Evolutionary conservation across 2,888 invertebrate genomes (phyloP).

Genomic region (Epiblema foenella): DNA sequence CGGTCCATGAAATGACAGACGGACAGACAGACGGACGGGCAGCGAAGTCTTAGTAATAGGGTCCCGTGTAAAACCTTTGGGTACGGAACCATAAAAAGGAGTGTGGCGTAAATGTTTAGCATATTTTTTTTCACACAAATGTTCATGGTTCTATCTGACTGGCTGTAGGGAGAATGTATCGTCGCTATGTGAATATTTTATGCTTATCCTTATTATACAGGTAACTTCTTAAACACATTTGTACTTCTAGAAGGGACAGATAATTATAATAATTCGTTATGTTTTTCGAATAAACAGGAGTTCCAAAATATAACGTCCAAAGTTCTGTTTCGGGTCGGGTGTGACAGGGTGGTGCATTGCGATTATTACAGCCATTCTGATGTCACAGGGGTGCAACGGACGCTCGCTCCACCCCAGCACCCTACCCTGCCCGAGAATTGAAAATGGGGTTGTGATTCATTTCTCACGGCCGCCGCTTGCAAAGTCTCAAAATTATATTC

Average conservation of each 20-base stretch:
- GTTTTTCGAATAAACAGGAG: background rate
- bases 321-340: constrained; percentile 48
- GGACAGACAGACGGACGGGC: too few species aligned
- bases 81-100: too few species aligned
- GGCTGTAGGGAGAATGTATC: background rate
- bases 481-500: constrained; percentile 68
- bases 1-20: too few species aligned
- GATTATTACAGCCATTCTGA: constrained; percentile 78
- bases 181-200: background rate
- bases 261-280: background rate
- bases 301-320: constrained; percentile 43
- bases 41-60: too few species aligned
- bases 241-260: background rate
- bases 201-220: background rate
- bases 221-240: background rate
- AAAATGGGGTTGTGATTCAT: constrained; percentile 84
- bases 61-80: too few species aligned
- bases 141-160: background rate
- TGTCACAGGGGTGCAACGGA: constrained; percentile 72
- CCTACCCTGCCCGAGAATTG: constrained; percentile 68
- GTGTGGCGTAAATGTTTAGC: too few species aligned
- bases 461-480: constrained; percentile 76
- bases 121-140: background rate
- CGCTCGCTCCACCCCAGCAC: constrained; percentile 61
- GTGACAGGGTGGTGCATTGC: constrained; percentile 67